Evolutionary conservation across 2,113 vertebrate species (phyloP), one percentile per base, ranked within the genome.

Genomic region (Patagioenas fasciata): DNA sequence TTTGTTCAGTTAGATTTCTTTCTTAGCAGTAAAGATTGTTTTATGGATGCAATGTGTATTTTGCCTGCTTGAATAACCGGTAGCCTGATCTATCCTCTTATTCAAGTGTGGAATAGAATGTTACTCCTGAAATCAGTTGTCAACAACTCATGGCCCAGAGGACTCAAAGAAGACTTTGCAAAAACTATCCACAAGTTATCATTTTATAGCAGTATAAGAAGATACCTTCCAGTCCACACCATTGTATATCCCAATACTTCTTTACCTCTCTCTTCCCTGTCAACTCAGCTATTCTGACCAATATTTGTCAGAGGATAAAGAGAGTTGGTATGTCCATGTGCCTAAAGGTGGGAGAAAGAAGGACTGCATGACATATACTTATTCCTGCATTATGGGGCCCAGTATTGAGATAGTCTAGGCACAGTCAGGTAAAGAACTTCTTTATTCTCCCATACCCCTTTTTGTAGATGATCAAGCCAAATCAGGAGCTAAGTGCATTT

Each of bases 41-140:
- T 80, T 14, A 78, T 11, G 29, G 34, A 15, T 51, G 20, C 31
- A 62, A 15, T 23, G 15, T 80, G 31, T 38, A 13, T 28, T 77
- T 91, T 80, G 15, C 20, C 29, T 36, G 29, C 24, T 54, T 60
- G 54, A 82, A 24, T 80, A 36, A 48, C 36, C 34, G 48, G 12
- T 44, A 17, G 20, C 50, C 4, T 4, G 1, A 80, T 18, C 12
- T 54, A 65, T 51, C 0, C 0, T 13, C 25, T 57, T 62, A 18
- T 56, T 64, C n/a, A 88, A 29, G 10, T 31, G 12, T 51, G 38
- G 36, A 47, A 85, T 20, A 4, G 23, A 85, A 54, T 50, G 23
- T 11, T 34, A 17, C 26, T 88, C 69, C 56, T 70, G 29, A 17
- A 88, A 66, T 53, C 18, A 58, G 5, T 20, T 75, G 4, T 10